These are phyloP conservation scores for Mastomys natalensis DNA, from an alignment of 2,113 vertebrate species.

Conservation along the genomic window DNA sequence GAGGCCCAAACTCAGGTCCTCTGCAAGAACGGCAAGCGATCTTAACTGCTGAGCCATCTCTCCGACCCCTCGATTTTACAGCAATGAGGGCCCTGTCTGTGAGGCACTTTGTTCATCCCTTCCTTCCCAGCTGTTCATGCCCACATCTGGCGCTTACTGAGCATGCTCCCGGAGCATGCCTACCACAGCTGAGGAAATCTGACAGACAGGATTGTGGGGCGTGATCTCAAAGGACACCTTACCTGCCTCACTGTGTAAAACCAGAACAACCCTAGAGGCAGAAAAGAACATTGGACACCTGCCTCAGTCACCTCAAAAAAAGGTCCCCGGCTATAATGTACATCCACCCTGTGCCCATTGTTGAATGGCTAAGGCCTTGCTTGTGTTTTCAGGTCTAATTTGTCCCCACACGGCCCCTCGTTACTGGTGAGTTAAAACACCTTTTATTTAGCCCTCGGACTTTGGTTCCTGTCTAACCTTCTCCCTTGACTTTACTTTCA, in stretches of 20 bases:
- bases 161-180: fast-evolving
- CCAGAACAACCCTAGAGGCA: neutral
- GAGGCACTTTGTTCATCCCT: neutral
- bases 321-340: neutral
- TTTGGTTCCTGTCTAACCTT: neutral
- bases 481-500: neutral
- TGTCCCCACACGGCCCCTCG: neutral
- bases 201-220: neutral
- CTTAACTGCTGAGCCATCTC: neutral
- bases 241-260: neutral
- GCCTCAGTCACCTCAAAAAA: neutral
- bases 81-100: neutral
- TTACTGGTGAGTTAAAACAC: neutral
- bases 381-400: fast-evolving
- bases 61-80: neutral
- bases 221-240: neutral
- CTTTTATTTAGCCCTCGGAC: neutral
- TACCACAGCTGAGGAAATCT: neutral
- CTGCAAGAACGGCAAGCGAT: neutral
- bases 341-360: neutral
- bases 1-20: neutral
- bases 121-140: neutral
- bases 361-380: fast-evolving
- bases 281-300: neutral
- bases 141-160: neutral